Evolutionary conservation across 2,888 invertebrate genomes (phyloP).

Genomic region (Drosophila imparisetae): DNA sequence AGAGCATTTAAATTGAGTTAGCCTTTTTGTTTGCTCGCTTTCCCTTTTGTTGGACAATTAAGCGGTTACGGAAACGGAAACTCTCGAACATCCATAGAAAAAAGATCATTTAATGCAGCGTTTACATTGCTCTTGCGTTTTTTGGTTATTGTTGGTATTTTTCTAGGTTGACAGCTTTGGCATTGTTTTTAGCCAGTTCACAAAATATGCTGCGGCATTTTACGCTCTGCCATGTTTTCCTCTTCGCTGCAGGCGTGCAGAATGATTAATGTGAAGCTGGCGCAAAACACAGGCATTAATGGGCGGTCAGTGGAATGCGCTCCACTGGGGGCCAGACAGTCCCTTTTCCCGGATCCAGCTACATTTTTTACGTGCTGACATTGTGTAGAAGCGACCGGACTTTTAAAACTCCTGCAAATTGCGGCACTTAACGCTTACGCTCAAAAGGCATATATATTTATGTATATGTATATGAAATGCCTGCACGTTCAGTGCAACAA

Average conservation of each 20-base stretch:
- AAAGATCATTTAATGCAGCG: constrained; percentile 66
- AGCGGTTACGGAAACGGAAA: constrained; percentile 58
- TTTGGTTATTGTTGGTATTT: constrained; percentile 24
- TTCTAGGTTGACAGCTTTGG: constrained; percentile 33
- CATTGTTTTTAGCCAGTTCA: constrained; percentile 53
- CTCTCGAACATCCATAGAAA: constrained; percentile 47
- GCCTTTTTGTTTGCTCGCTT: neutral
- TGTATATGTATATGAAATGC: constrained; percentile 36
- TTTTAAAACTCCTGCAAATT: constrained; percentile 49
- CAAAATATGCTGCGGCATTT: constrained; percentile 45
- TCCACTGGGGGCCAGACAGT: constrained; percentile 9
- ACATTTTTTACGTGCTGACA: constrained; percentile 65
- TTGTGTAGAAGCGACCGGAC: constrained; percentile 10
- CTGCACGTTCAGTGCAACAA: constrained; percentile 66
- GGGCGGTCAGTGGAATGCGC: constrained; percentile 62
- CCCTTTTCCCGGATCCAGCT: constrained; percentile 32
- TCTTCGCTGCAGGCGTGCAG: constrained; percentile 58
- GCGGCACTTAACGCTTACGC: constrained; percentile 55
- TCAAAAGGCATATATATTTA: constrained; percentile 16
- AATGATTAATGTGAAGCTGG: constrained; percentile 70
- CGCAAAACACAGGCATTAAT: constrained; percentile 60
- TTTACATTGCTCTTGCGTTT: constrained; percentile 50
- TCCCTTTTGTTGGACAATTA: constrained; percentile 47
- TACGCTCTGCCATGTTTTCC: neutral
- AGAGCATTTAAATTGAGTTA: constrained; percentile 31